phyloP scores from a whole-genome alignment of 2,888 invertebrate species.

The Cheilosia pagana region DNA sequence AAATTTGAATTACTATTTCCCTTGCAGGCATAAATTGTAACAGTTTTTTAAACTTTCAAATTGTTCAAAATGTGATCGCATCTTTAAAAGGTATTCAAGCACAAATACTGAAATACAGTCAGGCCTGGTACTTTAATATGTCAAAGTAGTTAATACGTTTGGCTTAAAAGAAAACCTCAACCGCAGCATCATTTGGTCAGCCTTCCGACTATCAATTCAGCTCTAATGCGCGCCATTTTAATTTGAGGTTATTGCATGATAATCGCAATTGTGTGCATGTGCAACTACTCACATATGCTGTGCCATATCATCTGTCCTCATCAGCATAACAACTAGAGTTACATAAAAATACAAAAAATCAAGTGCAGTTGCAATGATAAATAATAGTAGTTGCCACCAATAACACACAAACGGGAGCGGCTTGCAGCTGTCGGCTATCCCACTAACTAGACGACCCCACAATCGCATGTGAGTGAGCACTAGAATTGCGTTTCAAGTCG shows the following conservation, averaged over 20 bases:
- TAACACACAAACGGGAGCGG: constrained; percentile 65
- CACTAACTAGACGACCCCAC: constrained; percentile 36
- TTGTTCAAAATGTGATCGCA: no score
- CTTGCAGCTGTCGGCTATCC: constrained; percentile 31
- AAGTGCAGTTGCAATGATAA: constrained; percentile 49
- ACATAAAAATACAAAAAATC: constrained; percentile 54
- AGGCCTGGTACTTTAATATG: background rate
- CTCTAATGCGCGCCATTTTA: constrained; percentile 4
- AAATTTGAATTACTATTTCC: no score
- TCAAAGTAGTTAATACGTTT: background rate
- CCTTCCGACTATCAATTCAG: constrained; percentile 15
- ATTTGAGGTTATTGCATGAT: constrained; percentile 41
- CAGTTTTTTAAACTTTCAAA: no score
- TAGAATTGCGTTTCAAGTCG: constrained; percentile 56
- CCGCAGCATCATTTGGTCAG: constrained; percentile 15
- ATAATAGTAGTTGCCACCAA: constrained; percentile 33
- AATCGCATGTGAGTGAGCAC: constrained; percentile 38
- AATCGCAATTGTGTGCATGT: constrained; percentile 23
- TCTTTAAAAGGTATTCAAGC: no score
- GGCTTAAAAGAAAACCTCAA: background rate
- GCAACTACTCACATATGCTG: constrained; percentile 31
- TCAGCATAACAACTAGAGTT: constrained; percentile 51
- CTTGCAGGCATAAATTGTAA: no score
- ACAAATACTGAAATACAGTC: background rate
- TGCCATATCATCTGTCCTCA: constrained; percentile 43